Evolutionary conservation across 2,888 invertebrate genomes (phyloP).

Genomic region (Bimastos eiseni): DNA sequence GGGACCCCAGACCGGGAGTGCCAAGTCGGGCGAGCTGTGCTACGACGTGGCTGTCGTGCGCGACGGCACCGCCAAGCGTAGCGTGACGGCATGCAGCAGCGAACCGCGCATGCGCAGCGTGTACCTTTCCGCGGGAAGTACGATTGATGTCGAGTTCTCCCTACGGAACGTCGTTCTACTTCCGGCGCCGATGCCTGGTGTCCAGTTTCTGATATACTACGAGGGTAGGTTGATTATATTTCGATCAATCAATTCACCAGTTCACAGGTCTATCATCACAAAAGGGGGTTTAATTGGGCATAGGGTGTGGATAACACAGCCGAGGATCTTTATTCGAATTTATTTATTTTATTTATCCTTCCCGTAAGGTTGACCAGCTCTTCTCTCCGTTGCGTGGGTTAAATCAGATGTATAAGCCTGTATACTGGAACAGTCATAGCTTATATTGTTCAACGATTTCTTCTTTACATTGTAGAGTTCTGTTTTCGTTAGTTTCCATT

Average conservation of each 20-base stretch:
- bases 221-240: slow-evolving; percentile 29
- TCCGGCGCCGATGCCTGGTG: not conserved
- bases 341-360: too few species aligned
- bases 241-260: not conserved
- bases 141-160: slow-evolving; percentile 29
- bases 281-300: too few species aligned
- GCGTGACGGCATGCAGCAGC: slow-evolving; percentile 34
- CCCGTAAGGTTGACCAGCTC: too few species aligned
- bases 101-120: slow-evolving; percentile 32
- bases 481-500: too few species aligned
- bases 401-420: too few species aligned
- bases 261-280: not conserved
- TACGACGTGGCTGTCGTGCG: slow-evolving; percentile 23
- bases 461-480: too few species aligned
- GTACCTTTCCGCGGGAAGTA: slow-evolving; percentile 7
- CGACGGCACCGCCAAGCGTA: not conserved
- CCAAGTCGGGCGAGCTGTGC: slow-evolving; percentile 27
- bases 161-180: not conserved
- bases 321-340: too few species aligned
- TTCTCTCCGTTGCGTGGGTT: too few species aligned
- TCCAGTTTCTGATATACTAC: slow-evolving; percentile 39
- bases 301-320: too few species aligned
- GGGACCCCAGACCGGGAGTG: not conserved
- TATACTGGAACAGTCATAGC: too few species aligned
- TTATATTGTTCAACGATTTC: too few species aligned